Evolutionary conservation across 1,140 invertebrate genomes (phyloP).

Genomic region (Heliconius nattereri): DNA sequence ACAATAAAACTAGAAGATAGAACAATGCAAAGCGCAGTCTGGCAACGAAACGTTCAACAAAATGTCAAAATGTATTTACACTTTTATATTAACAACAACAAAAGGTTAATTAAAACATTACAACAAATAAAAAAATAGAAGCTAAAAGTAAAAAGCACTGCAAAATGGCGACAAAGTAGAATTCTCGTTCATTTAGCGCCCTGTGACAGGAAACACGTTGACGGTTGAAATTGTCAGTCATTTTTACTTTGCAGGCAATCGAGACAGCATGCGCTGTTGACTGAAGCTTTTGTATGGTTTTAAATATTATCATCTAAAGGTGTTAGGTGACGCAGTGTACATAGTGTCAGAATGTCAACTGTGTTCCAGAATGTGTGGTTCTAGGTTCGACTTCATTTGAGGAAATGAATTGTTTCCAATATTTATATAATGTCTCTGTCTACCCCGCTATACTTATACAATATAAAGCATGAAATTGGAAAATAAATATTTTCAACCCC

Average conservation of each 20-base stretch:
- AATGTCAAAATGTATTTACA: not conserved
- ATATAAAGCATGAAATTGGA: too few species aligned
- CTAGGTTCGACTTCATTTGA: not conserved
- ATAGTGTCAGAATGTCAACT: not conserved
- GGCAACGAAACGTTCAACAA: too few species aligned
- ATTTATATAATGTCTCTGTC: too few species aligned
- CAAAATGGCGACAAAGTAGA: not conserved
- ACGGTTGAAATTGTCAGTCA: constrained; percentile 2
- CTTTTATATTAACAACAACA: not conserved
- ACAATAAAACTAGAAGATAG: too few species aligned
- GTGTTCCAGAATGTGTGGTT: too few species aligned
- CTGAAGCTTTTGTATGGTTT: not conserved
- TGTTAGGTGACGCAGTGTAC: not conserved
- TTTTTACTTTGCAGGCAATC: not conserved
- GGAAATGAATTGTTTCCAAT: too few species aligned
- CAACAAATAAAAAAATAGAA: not conserved
- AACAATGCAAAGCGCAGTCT: not conserved
- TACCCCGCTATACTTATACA: too few species aligned
- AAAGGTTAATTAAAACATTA: not conserved
- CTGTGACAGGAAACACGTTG: not conserved
- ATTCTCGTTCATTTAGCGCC: constrained; percentile 1
- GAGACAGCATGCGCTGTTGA: not conserved
- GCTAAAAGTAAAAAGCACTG: not conserved
- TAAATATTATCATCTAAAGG: not conserved
- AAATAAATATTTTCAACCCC: too few species aligned